Conservation (phyloP, 2,113 vertebrate genomes). For the Trinectes maculatus region DNA sequence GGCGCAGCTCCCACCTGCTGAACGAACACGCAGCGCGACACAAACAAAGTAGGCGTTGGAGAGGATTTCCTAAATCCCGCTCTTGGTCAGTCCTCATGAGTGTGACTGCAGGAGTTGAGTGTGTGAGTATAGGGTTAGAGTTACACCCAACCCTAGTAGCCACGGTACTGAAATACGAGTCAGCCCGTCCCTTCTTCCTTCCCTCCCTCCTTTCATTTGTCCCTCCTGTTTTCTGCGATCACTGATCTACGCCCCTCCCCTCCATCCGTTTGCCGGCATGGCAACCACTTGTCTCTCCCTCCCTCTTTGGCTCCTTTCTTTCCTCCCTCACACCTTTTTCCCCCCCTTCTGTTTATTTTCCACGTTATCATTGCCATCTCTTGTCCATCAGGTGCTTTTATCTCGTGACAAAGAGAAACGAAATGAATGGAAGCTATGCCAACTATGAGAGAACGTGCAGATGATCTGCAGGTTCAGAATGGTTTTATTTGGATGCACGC, state of each 20-base stretch:
- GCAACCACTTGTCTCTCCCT: conserved; percentile 82
- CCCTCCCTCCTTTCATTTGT: conserved; percentile 49
- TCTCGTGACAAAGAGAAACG: not conserved
- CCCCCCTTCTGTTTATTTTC: conserved; percentile 19
- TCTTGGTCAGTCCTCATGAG: conserved; percentile 22
- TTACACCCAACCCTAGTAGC: conserved; percentile 81
- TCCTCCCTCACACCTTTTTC: conserved; percentile 25
- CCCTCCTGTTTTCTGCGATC: conserved; percentile 49
- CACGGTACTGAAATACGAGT: conserved; percentile 86
- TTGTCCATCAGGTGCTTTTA: conserved; percentile 5
- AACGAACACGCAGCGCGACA: not conserved
- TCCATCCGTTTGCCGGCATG: conserved; percentile 67
- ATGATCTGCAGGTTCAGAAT: not conserved
- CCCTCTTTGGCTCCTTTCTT: conserved; percentile 59
- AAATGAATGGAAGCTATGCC: not conserved
- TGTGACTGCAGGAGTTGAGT: conserved; percentile 38
- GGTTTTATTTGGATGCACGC: not conserved
- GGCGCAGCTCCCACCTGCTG: conserved; percentile 49
- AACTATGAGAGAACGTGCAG: not conserved
- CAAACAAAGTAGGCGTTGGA: not conserved
- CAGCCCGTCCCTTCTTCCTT: conserved; percentile 71
- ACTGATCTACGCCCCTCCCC: conserved; percentile 68
- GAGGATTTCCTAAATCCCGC: conserved; percentile 19
- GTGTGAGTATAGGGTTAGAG: conserved; percentile 75
- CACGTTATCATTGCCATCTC: conserved; percentile 3